Base-by-base conservation (phyloP, 2,888 invertebrate genomes). In the Pyrgus malvae region DNA sequence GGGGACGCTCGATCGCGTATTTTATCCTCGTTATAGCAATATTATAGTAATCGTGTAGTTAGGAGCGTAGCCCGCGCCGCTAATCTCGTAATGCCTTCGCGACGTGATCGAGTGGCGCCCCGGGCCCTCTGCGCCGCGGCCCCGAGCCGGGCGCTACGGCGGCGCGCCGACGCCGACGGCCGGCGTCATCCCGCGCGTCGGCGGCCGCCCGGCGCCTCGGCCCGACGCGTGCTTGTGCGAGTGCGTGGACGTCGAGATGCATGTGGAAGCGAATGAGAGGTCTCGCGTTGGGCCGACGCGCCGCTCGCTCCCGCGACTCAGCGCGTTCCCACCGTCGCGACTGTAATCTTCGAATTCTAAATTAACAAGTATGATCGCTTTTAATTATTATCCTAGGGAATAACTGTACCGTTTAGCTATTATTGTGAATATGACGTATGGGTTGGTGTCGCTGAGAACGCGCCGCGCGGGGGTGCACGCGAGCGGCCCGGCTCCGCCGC, bases 351-450 rank as follows among this genome's bases (percentile, higher is more conserved):
- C 75, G 69, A 78, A 80, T 83, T 80, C 80, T 82, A 85, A 79
- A 83, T 78, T 78, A 64, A 63, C 55, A 69, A 78, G 76, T 76
- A 75, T 79, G 75, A 83, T 78, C 78, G 89, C 89, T 89, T 87
- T 69, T 79, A 81, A 74, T 78, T 77, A 79, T 80, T 78, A 83
- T 78, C 74, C 73, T 86, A 87, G 81, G 79, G 66, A 78, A 77
- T 83, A 80, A 78, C 77, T 77, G 80, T 78, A 80, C 72, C 80
- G 80, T 79, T 79, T 83, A 87, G 88, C 82, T 78, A 77, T 81
- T 80, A 83, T 78, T 79, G 83, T 77, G 80, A 77, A 74, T 76
- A 76, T 65, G 64, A 42, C 42, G 71, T 70, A 65, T 72, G 72
- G 76, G n/a, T n/a, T n/a, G 72, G 76, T 61, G 68, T 65, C 61